phyloP scores from a whole-genome alignment of 2,113 vertebrate genomes.

The Erpornis zantholeuca region DNA sequence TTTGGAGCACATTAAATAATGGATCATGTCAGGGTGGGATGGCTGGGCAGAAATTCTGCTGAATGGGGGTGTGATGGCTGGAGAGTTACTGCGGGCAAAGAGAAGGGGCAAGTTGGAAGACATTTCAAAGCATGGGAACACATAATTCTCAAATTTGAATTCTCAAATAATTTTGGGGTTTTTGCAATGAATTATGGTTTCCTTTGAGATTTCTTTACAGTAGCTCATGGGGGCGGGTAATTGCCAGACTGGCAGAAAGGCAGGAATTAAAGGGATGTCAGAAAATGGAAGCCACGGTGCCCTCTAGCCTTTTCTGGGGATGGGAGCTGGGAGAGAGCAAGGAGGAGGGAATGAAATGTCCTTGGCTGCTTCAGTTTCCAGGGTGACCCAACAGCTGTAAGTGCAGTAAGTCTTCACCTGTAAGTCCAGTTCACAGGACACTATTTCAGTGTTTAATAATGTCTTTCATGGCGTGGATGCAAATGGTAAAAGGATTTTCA shows the following conservation, averaged over 20 bases:
- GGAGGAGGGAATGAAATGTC: not conserved
- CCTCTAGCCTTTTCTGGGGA: not conserved
- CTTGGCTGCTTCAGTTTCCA: not conserved
- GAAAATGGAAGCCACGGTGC: not conserved
- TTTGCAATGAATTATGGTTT: not conserved
- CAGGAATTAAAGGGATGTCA: not conserved
- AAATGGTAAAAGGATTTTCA: constrained; percentile 28
- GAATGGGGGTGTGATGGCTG: not conserved
- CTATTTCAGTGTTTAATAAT: not conserved
- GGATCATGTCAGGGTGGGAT: not conserved
- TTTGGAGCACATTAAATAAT: not conserved
- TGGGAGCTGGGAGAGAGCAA: not conserved
- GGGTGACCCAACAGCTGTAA: not conserved
- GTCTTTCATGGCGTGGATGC: not conserved
- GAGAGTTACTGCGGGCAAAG: not conserved
- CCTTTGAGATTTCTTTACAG: not conserved
- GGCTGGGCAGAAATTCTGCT: not conserved
- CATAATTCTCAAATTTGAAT: not conserved
- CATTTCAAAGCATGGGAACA: not conserved
- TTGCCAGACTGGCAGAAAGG: not conserved
- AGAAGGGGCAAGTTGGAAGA: not conserved
- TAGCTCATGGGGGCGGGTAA: not conserved
- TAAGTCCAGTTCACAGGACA: not conserved
- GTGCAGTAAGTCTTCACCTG: not conserved
- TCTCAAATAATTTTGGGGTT: not conserved